Evolutionary conservation across 2,888 invertebrate genomes (phyloP), one percentile per base, ranked within the genome.

Genomic region (Apotomis betuletana): DNA sequence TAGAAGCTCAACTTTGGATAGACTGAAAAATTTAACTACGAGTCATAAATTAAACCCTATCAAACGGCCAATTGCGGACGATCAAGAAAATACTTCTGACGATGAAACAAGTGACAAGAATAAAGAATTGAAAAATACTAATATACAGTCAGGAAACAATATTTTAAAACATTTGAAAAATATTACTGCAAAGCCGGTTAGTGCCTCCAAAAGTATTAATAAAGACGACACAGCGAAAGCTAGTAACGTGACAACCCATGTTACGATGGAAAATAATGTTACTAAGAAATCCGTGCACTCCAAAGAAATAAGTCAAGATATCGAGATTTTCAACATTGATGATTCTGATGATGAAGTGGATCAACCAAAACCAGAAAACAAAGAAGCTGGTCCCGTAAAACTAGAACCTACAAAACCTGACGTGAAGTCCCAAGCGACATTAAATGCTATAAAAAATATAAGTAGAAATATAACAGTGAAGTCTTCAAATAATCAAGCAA

Each of bases 321-420:
- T 89, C 69, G 92, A 92, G 83, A 88, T 91, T 76, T 91, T 87
- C 74, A 90, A 88, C 75, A 85, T 92, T 75, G 92, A 92, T 63
- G 92, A 92, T 77, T 92, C 92, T 64, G 92, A 92, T 78, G 90
- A 92, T 70, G 89, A 88, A 75, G 78, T 70, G 38, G 63, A 68
- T 67, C 70, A 68, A 67, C 73, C 51, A 46, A 58, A 44, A 67
- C 54, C 36, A 55, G 38, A 61, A 54, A 41, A 73, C 79, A 76
- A 67, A 75, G 74, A 73, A 71, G 49, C 65, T 63, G 65, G 46
- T 51, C 60, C 70, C n/a, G 52, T 51, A n/a, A 72, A 68, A 62
- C 57, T 57, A 36, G 62, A 68, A 63, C 72, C 68, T 44, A 68
- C 57, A 58, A 63, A 68, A 84, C 49, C 80, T 80, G 59, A 54